These are phyloP conservation scores for Zaprionus vittiger DNA, from an alignment of 1,140 invertebrate genomes.

Conservation along the genomic window DNA sequence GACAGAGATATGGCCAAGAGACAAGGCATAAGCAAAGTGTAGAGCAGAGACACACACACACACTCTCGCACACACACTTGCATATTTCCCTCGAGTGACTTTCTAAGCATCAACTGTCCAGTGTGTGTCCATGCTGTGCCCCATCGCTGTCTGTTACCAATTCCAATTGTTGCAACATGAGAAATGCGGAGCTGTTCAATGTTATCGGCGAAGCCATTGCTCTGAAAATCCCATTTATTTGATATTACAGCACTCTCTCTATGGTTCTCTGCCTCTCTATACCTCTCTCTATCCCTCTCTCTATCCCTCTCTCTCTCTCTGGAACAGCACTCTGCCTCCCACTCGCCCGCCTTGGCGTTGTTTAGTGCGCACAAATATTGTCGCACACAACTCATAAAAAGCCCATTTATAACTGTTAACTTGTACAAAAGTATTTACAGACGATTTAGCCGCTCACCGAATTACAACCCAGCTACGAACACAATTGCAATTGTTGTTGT, in stretches of 20 bases:
- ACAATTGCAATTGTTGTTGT: constrained; percentile 76
- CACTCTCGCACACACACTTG: not conserved
- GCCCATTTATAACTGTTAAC: constrained; percentile 82
- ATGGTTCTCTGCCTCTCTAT: not conserved
- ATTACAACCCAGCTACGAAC: constrained; percentile 60
- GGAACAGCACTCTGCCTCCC: not conserved
- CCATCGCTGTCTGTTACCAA: constrained; percentile 12
- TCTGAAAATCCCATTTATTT: constrained; percentile 62
- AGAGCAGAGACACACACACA: not conserved
- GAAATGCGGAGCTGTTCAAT: constrained; percentile 72
- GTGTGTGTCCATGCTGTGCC: constrained; percentile 11
- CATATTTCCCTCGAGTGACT: constrained; percentile 61
- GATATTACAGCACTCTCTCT: constrained; percentile 38
- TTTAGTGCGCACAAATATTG: constrained; percentile 66
- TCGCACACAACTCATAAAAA: constrained; percentile 79
- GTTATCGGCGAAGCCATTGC: constrained; percentile 34
- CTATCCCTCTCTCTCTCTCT: not conserved
- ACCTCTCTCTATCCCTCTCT: constrained; percentile 25
- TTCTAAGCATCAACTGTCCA: constrained; percentile 53
- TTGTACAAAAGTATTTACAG: constrained; percentile 83
- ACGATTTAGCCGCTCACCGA: constrained; percentile 77
- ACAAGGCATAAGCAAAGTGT: constrained; percentile 54
- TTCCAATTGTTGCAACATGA: constrained; percentile 67
- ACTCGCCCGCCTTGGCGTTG: constrained; percentile 1
- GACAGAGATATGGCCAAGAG: constrained; percentile 43